phyloP scores from a whole-genome alignment of 2,888 invertebrate genomes.

The Anoplius nigerrimus region DNA sequence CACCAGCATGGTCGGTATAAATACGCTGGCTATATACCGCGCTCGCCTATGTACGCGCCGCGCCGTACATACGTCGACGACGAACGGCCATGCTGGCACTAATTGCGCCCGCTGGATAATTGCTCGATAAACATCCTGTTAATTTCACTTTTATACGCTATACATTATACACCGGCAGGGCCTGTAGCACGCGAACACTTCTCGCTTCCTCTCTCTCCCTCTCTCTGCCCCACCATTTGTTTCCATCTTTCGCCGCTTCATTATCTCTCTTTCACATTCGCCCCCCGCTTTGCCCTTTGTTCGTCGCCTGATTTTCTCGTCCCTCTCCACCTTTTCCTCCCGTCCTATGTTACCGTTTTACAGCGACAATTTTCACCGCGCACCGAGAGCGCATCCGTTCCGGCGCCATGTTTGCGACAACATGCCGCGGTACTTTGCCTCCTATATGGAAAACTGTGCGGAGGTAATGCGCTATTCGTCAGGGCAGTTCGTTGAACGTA shows the following conservation, averaged over 20 bases:
- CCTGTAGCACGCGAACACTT: conserved; percentile 47
- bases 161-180: conserved; percentile 43
- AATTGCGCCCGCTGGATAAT: conserved; percentile 66
- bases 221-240: background rate
- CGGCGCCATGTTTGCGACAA: too few relatives aligned
- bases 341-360: conserved; percentile 23
- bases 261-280: conserved; percentile 6
- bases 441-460: too few relatives aligned
- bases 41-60: too few relatives aligned
- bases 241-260: background rate
- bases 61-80: conserved; percentile 35
- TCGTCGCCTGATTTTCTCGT: conserved; percentile 3
- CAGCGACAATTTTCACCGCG: conserved; percentile 43
- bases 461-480: too few relatives aligned
- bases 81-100: conserved; percentile 53
- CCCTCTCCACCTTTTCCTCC: conserved; percentile 3
- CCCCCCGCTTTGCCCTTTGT: conserved; percentile 8
- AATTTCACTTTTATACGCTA: conserved; percentile 63
- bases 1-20: too few relatives aligned
- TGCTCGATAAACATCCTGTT: conserved; percentile 73
- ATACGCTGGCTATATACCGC: too few relatives aligned
- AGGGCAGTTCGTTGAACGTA: too few relatives aligned
- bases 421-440: too few relatives aligned
- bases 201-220: conserved; percentile 29
- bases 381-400: conserved; percentile 21